phyloP scores from a whole-genome alignment of 2,888 invertebrate genomes.

The Amphimallon solstitiale region DNA sequence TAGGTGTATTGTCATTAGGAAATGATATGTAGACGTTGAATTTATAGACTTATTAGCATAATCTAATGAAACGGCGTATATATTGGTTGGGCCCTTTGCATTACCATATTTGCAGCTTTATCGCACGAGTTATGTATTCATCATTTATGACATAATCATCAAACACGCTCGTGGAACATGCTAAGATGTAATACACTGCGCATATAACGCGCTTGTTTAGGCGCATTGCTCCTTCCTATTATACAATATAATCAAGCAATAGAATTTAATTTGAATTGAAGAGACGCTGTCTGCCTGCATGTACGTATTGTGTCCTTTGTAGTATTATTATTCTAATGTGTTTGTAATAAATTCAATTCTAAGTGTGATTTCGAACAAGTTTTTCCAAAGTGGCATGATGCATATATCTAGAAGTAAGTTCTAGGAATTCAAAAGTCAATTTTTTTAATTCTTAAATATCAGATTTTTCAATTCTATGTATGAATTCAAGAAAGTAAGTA shows the following conservation, averaged over 20 bases:
- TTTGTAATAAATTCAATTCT: too few relatives aligned
- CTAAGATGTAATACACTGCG: slow-evolving; percentile 15
- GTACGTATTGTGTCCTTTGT: too few relatives aligned
- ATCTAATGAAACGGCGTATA: slow-evolving; percentile 30
- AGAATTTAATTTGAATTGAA: not conserved
- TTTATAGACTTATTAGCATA: slow-evolving; percentile 27
- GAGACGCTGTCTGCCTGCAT: not conserved
- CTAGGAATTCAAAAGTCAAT: too few relatives aligned
- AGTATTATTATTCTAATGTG: too few relatives aligned
- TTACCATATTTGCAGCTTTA: slow-evolving; percentile 29
- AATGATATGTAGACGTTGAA: slow-evolving; percentile 25
- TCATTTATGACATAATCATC: slow-evolving; percentile 27
- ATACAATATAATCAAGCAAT: not conserved
- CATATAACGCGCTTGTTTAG: slow-evolving; percentile 5
- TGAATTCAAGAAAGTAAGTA: too few relatives aligned
- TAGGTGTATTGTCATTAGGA: slow-evolving; percentile 30
- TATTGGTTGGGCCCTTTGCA: slow-evolving; percentile 14
- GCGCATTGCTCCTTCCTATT: not conserved
- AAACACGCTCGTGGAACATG: slow-evolving; percentile 24
- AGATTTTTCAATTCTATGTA: too few relatives aligned
- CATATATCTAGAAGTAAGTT: too few relatives aligned
- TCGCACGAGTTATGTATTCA: slow-evolving; percentile 25
- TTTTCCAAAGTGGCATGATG: too few relatives aligned
- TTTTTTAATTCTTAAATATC: too few relatives aligned
- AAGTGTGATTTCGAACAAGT: too few relatives aligned